Base-by-base conservation (phyloP, 2,797 vertebrate genomes). In the Gallinago stenura region DNA sequence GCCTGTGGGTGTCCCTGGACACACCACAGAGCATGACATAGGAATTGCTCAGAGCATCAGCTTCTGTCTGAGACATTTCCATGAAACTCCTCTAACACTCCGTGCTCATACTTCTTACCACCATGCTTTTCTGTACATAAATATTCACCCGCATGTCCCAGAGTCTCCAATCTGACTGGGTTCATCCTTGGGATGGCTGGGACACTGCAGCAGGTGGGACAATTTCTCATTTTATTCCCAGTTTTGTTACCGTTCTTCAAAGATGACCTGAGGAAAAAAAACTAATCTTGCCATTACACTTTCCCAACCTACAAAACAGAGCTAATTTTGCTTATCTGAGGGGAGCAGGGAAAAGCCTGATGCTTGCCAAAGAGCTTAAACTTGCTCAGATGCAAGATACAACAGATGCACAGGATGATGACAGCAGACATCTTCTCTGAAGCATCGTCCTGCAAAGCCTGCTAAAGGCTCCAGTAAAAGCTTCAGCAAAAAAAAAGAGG, bases 21-120 rank as follows among this genome's bases (percentile, higher is more conserved):
- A 5, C 0, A 0, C 9, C 2, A 4, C 53, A 18, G 4, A 31
- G 6, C 1, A 4, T 0, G 2, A 11, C 0, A 2, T 7, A 6
- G 41, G 62, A 10, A 18, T 8, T 1, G 4, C 28, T 20, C 0
- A 1, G 31, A 53, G 53, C 31, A 71, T 48, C 53, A 71, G 61
- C 21, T 80, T 28, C 60, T 20, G 6, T 13, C 43, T 25, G 43
- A 25, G 19, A 1, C 4, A 17, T 68, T 91, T 46, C 7, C 15
- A 35, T 9, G 2, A 56, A 92, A 51, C 0, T 0, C 2, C 30
- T 68, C 46, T 33, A 18, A 26, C 0, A 2, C 16, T 41, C 43
- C 1, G 0, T 12, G 31, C 50, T 84, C 25, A 3, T 6, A 69
- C 19, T 16, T 54, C 46, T 81, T 31, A 35, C 24, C 24, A 51